Evolutionary conservation across 35 echinoderm and acorn worm genomes (phyloP).

Genomic region (Lytechinus variegatus): DNA sequence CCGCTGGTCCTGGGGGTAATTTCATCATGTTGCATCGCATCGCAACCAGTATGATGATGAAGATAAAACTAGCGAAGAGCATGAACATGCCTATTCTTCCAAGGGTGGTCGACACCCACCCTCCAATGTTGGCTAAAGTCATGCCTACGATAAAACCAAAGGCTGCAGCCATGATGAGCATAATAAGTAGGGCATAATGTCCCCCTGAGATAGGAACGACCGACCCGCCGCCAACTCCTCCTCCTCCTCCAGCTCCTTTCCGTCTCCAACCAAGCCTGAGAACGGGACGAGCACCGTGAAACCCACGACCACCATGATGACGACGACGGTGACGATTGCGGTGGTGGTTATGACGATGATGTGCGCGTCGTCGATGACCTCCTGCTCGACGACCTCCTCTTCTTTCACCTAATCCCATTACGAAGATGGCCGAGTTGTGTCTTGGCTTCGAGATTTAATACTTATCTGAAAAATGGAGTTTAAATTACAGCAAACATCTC

Average conservation of each 20-base stretch:
- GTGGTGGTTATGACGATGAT: not conserved
- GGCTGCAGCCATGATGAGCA: not conserved
- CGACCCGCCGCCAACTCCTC: not conserved
- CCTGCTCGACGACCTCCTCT: slow-evolving; percentile 1
- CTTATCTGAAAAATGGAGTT: not conserved
- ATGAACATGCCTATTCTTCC: not conserved
- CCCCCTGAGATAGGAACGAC: not conserved
- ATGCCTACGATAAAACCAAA: not conserved
- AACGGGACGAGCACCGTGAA: not conserved
- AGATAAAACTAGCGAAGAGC: not conserved
- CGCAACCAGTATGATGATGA: not conserved
- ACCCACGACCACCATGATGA: not conserved
- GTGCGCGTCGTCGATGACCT: not conserved
- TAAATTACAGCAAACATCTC: not conserved
- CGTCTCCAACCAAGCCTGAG: not conserved
- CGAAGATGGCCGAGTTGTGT: not conserved
- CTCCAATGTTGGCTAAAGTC: not conserved
- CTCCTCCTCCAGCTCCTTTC: not conserved
- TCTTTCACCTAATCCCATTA: not conserved
- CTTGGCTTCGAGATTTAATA: not conserved
- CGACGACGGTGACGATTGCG: not conserved
- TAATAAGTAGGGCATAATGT: not conserved
- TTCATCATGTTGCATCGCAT: not conserved
- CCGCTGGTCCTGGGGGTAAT: not conserved
- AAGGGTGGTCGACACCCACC: not conserved